Percentiles rank a stretch among this genome's conserved stretches.
Conservation (phyloP, 2,888 invertebrate genomes). For the Carterocephalus palaemon region DNA sequence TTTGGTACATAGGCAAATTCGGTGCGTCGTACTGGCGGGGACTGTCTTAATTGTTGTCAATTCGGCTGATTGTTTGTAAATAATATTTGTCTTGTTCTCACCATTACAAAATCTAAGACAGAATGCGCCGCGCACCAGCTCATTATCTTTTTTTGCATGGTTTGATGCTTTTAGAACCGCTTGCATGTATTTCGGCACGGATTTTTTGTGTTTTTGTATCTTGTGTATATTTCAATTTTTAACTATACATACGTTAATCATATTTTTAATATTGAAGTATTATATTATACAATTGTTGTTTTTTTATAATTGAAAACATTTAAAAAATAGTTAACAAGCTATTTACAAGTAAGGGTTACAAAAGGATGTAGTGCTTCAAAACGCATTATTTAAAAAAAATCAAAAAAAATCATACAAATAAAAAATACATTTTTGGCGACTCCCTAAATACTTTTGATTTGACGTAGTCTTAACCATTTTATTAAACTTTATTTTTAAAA, state of each 20-base stretch:
- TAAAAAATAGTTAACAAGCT: no score
- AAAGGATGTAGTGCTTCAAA: no score
- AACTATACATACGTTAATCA: no score
- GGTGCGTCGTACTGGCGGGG: slow-evolving; percentile 47
- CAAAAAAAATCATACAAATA: no score
- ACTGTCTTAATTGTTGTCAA: slow-evolving; percentile 47
- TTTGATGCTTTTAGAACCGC: slow-evolving; percentile 15
- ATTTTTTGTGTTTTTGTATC: slow-evolving; percentile 12
- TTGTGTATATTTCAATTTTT: background rate
- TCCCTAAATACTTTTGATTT: no score
- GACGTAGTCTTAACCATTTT: no score
- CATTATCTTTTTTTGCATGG: slow-evolving; percentile 16
- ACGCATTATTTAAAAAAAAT: no score
- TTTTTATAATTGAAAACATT: no score
- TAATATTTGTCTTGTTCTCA: slow-evolving; percentile 4
- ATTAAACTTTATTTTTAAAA: no score
- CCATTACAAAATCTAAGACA: slow-evolving; percentile 8
- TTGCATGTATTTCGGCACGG: slow-evolving; percentile 5
- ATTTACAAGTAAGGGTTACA: no score
- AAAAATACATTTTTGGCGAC: no score
- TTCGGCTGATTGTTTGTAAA: slow-evolving; percentile 27
- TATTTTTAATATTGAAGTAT: background rate
- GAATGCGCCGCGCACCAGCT: slow-evolving; percentile 14
- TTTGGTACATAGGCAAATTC: slow-evolving; percentile 66
- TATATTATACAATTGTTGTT: no score